Evolutionary conservation across 2,888 invertebrate species (phyloP), one percentile per base, ranked within the genome.

Genomic region (Taphrorychus bicolor): DNA sequence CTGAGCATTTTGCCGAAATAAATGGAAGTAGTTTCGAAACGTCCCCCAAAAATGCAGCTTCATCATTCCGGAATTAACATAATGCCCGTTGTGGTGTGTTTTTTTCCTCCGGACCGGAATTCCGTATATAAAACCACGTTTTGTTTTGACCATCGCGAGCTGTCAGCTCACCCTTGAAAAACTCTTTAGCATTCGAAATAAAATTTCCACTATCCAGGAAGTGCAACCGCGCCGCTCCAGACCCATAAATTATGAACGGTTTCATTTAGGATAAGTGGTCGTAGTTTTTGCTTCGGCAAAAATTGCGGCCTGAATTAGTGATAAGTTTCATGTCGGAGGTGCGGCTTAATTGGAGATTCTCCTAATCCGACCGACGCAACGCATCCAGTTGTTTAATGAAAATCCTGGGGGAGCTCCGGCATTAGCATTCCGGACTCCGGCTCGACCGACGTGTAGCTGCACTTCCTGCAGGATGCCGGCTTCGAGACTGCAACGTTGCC

Each of bases 321-420:
- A 67, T 67, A 61, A 62, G 67, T 67, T 67, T 61, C 67, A 61
- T 67, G 67, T 67, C 62, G 62, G 66, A 66, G 66, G 66, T 66
- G 69, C 59, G 58, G 68, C 63, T 60, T 68, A 63, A 65, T 69
- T 67, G 67, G 59, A 67, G 67, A 67, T 62, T 62, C 62, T 48
- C 69, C 64, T 60, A 64, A 69, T 65, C 69, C 64, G 22, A 58
- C 58, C 62, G 49, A 56, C 54, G 56, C 78, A 78, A 60, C 59
- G 63, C 78, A 78, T 79, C 77, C 76, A 80, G 77, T 80, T 79
- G 79, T 79, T 79, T 80, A 79, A 80, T 80, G 80, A 80, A 79
- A 78, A 77, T 79, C 80, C 78, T 77, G 69, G 69, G 76, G 77
- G 80, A 73, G 73, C 76, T 75, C 53, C 76, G 9, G 76, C 76